Evolutionary conservation across 2,888 invertebrate genomes (phyloP).

Genomic region (Macrosoma leucophasiata): DNA sequence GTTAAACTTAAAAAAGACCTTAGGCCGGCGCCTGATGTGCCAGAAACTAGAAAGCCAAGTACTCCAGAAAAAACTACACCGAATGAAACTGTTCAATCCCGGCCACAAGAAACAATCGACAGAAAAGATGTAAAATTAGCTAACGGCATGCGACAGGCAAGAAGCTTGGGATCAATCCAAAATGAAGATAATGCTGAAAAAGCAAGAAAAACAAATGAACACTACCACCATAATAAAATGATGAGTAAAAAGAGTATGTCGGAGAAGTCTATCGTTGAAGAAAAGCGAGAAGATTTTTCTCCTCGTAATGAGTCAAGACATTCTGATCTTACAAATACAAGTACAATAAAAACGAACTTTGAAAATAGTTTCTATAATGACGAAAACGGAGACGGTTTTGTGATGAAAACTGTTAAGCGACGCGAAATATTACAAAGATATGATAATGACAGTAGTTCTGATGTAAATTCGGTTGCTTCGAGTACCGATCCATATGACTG

Average conservation of each 20-base stretch:
- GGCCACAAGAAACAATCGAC: constrained; percentile 64
- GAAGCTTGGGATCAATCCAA: constrained; percentile 66
- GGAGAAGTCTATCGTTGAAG: constrained; percentile 62
- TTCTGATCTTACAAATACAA: constrained; percentile 65
- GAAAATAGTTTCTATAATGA: constrained; percentile 81
- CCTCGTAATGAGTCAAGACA: constrained; percentile 65
- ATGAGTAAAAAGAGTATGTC: constrained; percentile 63
- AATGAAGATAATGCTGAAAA: constrained; percentile 55
- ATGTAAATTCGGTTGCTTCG: constrained; percentile 78
- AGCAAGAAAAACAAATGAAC: constrained; percentile 39
- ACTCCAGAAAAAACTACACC: constrained; percentile 43
- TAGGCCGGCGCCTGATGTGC: constrained; percentile 58
- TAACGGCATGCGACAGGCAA: constrained; percentile 65
- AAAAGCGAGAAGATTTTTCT: constrained; percentile 58
- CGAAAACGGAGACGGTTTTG: constrained; percentile 78
- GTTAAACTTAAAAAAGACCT: constrained; percentile 63
- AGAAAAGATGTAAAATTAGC: constrained; percentile 59
- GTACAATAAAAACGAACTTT: constrained; percentile 71
- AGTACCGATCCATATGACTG: constrained; percentile 87
- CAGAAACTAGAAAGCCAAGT: constrained; percentile 44
- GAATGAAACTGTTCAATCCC: constrained; percentile 42
- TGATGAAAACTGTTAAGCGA: constrained; percentile 83
- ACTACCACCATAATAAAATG: constrained; percentile 49
- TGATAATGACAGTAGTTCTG: constrained; percentile 79
- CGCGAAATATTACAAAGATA: constrained; percentile 84